Evolutionary conservation across 2,888 invertebrate species (phyloP).

Genomic region (Apamea epomidion): DNA sequence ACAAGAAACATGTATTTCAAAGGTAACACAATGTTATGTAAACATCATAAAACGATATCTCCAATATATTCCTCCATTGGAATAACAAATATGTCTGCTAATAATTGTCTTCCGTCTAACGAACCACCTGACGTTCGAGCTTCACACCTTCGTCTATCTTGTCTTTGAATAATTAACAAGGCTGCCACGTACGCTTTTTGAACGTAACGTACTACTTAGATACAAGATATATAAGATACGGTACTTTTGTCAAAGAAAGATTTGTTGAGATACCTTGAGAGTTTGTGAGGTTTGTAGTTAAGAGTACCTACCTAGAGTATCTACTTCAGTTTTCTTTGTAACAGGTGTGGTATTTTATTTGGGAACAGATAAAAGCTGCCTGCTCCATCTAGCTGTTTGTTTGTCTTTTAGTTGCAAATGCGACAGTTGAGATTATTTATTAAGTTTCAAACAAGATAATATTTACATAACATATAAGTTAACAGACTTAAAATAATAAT

Average conservation of each 20-base stretch:
- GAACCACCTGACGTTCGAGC: constrained; percentile 29
- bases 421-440: neutral
- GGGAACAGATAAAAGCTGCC: neutral
- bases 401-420: neutral
- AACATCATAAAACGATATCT: constrained; percentile 5
- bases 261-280: neutral
- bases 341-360: constrained; percentile 10
- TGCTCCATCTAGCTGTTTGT: neutral
- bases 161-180: constrained; percentile 51
- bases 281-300: constrained; percentile 1
- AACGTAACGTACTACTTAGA: constrained; percentile 15
- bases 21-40: neutral
- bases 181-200: constrained; percentile 41
- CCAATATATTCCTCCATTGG: constrained; percentile 11
- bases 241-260: neutral
- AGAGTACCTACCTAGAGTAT: neutral
- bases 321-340: constrained; percentile 3
- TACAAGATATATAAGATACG: constrained; percentile 1
- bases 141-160: constrained; percentile 36
- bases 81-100: constrained; percentile 17
- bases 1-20: neutral
- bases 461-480: neutral
- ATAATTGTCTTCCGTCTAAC: constrained; percentile 43
- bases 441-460: neutral
- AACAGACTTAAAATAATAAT: neutral